Percentiles rank a stretch among this genome's conserved stretches.
Conservation (phyloP, 2,888 invertebrate genomes). For the Embidobia sp. region DNA sequence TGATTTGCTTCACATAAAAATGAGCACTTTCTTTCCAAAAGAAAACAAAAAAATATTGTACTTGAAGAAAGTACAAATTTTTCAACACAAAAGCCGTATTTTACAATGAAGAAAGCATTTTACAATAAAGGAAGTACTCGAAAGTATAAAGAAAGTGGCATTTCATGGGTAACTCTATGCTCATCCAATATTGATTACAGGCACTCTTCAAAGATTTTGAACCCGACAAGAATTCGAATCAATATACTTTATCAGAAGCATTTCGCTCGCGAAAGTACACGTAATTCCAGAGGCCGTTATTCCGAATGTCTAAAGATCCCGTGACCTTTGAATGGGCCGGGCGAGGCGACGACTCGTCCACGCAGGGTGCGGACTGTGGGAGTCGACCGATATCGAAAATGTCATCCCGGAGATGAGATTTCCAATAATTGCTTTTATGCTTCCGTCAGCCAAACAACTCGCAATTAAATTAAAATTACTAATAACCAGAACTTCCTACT, state of each 20-base stretch:
- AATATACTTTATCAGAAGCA: not conserved
- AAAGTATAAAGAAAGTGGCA: not conserved
- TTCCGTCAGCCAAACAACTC: conserved; percentile 6
- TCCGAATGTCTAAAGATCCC: conserved; percentile 21
- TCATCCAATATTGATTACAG: too few species aligned
- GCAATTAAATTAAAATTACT: too few species aligned
- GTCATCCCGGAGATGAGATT: conserved; percentile 24
- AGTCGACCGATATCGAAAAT: conserved; percentile 29
- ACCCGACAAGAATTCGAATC: not conserved
- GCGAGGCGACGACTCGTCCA: not conserved
- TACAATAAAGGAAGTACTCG: too few species aligned
- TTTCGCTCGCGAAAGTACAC: not conserved
- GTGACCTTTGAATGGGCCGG: conserved; percentile 33
- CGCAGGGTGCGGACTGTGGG: conserved; percentile 28
- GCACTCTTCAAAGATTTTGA: too few species aligned
- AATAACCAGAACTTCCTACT: too few species aligned
- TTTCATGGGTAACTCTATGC: too few species aligned
- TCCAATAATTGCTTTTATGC: conserved; percentile 6
- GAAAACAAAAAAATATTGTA: too few species aligned
- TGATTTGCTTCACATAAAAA: too few species aligned
- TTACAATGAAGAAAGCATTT: too few species aligned
- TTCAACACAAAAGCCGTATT: too few species aligned
- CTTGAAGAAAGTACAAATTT: too few species aligned
- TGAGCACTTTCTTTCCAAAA: too few species aligned
- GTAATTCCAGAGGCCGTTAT: conserved; percentile 35